Evolutionary conservation across 2,888 invertebrate species (phyloP).

Genomic region (Panzeria rudis): DNA sequence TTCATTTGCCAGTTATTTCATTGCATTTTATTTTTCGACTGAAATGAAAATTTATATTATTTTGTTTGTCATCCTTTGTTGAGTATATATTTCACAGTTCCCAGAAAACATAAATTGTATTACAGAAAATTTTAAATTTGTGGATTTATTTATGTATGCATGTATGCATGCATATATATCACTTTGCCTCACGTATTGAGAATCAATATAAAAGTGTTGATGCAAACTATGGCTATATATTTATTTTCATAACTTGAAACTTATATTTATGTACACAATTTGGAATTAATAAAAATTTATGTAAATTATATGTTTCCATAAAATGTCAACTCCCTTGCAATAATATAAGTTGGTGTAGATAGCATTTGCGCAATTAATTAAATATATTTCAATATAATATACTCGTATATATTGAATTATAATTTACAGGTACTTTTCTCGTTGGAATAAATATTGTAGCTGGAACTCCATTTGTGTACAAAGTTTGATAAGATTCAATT

Average conservation of each 20-base stretch:
- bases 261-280: background rate
- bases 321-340: background rate
- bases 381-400: too few species aligned
- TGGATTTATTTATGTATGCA: background rate
- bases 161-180: background rate
- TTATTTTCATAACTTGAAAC: background rate
- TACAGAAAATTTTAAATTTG: background rate
- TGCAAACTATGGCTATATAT: background rate
- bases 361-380: background rate
- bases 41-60: slow-evolving; percentile 3
- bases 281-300: background rate
- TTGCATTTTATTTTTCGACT: too few species aligned
- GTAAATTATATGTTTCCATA: slow-evolving; percentile 12
- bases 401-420: too few species aligned
- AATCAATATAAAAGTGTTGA: background rate
- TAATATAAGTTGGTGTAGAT: background rate
- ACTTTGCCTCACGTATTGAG: background rate
- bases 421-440: too few species aligned
- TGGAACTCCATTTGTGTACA: too few species aligned
- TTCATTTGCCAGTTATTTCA: too few species aligned
- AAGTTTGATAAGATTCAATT: too few species aligned
- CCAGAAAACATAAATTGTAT: background rate
- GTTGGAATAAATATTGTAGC: too few species aligned
- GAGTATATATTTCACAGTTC: background rate
- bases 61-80: background rate